Conservation (phyloP, 1,140 invertebrate species). For the Glossosoma conforme region DNA sequence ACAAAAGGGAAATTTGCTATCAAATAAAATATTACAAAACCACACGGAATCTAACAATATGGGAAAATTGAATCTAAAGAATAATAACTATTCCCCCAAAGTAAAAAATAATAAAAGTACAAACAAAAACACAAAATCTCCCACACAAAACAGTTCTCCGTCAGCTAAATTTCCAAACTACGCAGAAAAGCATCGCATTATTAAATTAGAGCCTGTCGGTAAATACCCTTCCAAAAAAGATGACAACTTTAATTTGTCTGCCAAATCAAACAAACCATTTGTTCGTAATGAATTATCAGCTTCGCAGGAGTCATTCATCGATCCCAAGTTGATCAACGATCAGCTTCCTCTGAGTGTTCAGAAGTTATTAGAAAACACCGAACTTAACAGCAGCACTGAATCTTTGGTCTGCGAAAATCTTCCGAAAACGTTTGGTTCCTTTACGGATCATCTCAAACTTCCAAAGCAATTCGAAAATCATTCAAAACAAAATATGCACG, state of each 20-base stretch:
- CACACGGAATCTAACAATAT: conserved; percentile 12
- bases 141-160: conserved; percentile 5
- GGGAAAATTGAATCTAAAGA: conserved; percentile 10
- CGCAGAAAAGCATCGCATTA: conserved; percentile 24
- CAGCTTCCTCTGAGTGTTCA: conserved; percentile 27
- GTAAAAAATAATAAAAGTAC: conserved; percentile 16
- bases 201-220: conserved; percentile 27
- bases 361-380: conserved; percentile 28
- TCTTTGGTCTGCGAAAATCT: conserved; percentile 24
- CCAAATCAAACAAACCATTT: conserved; percentile 7
- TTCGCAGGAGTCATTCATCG: conserved; percentile 29
- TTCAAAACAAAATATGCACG: not conserved
- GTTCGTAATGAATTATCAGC: conserved; percentile 18
- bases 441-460: conserved; percentile 4
- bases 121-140: conserved; percentile 9
- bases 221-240: conserved; percentile 15
- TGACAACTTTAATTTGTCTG: conserved; percentile 8
- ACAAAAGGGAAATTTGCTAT: not conserved
- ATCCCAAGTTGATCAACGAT: conserved; percentile 27
- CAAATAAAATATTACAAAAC: conserved; percentile 13
- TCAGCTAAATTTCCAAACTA: conserved; percentile 22
- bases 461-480: not conserved
- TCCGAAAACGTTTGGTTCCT: conserved; percentile 13
- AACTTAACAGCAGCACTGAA: conserved; percentile 25
- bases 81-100: conserved; percentile 15